Percentiles rank a stretch among this genome's conserved stretches.
These are phyloP conservation scores for Jaculus jaculus DNA, from an alignment of 2,113 vertebrate species.

Conservation along the genomic window DNA sequence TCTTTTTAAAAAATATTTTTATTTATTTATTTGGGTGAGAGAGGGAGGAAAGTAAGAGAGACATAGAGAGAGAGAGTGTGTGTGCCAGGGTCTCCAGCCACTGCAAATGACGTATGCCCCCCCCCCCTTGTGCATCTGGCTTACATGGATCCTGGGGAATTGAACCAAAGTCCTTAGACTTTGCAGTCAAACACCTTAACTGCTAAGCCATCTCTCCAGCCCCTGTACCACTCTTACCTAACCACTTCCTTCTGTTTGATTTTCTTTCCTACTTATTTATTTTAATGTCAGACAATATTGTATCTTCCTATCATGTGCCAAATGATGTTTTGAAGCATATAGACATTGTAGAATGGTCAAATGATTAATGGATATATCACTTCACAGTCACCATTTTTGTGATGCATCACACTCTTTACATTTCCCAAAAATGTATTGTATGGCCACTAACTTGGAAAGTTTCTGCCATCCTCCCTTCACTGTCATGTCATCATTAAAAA, in stretches of 20 bases:
- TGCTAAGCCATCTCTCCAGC: too few relatives aligned
- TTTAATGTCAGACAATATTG: background rate
- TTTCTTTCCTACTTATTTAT: background rate
- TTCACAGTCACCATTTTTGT: background rate
- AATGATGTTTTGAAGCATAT: background rate
- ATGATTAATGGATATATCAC: background rate
- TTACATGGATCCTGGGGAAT: too few relatives aligned
- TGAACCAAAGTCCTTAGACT: too few relatives aligned
- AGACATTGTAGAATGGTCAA: background rate
- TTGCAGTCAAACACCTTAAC: too few relatives aligned
- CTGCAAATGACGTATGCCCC: too few relatives aligned
- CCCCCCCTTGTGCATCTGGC: too few relatives aligned
- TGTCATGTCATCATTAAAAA: background rate
- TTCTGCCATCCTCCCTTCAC: background rate
- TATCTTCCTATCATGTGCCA: background rate
- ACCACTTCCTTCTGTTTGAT: background rate
- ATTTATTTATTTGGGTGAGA: too few relatives aligned
- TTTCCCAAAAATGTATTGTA: background rate
- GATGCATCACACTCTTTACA: background rate
- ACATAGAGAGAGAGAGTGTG: too few relatives aligned
- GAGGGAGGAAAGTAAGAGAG: too few relatives aligned
- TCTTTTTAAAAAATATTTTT: too few relatives aligned
- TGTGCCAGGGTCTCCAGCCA: too few relatives aligned
- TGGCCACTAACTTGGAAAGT: too few relatives aligned
- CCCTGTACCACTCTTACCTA: background rate